phyloP scores from a whole-genome alignment of 1,140 invertebrate genomes.

The Daktulosphaira vitifoliae region DNA sequence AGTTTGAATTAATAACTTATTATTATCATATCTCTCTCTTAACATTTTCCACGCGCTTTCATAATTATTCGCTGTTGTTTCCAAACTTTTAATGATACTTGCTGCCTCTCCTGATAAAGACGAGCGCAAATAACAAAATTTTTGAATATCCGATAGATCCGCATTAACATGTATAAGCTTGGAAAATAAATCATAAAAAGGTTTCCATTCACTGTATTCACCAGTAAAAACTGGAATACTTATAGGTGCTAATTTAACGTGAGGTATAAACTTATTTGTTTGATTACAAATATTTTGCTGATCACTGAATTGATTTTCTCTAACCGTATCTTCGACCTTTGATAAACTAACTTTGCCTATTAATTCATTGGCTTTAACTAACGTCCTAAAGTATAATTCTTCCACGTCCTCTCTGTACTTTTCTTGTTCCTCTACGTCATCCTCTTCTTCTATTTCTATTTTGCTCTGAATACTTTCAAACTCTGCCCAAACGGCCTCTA shows the following conservation, averaged over 20 bases:
- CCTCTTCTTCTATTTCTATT: too few species aligned
- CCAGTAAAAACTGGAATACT: not conserved
- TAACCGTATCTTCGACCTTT: not conserved
- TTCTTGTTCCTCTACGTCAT: too few species aligned
- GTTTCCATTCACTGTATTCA: not conserved
- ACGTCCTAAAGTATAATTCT: not conserved
- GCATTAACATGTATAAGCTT: not conserved
- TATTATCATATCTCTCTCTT: not conserved
- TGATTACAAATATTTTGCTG: not conserved
- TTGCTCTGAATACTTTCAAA: too few species aligned
- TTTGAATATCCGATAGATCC: not conserved
- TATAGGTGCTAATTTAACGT: not conserved
- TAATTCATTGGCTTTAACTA: not conserved
- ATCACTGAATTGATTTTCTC: too few species aligned
- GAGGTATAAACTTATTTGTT: not conserved
- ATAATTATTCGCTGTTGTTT: not conserved
- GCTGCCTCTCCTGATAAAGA: not conserved
- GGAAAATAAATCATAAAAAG: not conserved
- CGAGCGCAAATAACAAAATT: not conserved
- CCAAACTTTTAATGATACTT: not conserved
- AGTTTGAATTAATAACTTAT: constrained; percentile 3
- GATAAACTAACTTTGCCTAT: not conserved
- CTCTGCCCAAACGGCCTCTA: too few species aligned
- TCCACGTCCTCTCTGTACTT: too few species aligned
- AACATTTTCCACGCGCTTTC: not conserved